Percentiles rank a stretch among this genome's conserved stretches.
phyloP scores from a whole-genome alignment of 2,797 vertebrate species.

The Sebastes wilsoni region DNA sequence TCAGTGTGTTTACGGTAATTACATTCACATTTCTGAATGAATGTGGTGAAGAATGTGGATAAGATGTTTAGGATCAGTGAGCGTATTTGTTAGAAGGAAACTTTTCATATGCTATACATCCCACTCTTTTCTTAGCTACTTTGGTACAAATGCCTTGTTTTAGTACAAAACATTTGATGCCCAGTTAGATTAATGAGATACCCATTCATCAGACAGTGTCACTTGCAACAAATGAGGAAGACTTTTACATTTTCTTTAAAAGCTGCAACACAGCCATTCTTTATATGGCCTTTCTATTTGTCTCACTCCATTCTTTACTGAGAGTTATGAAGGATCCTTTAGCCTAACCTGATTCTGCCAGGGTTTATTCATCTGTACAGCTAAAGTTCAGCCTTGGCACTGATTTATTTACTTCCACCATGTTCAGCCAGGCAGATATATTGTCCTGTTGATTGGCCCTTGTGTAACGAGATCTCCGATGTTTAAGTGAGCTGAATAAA shows the following conservation, averaged over 20 bases:
- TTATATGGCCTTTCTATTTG: neutral
- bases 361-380: slow-evolving; percentile 36
- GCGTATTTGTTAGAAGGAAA: neutral
- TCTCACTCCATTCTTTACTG: neutral
- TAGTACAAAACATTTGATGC: too few relatives aligned
- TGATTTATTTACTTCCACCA: slow-evolving; percentile 70
- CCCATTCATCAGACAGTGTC: neutral
- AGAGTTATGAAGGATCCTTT: slow-evolving; percentile 10
- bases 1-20: neutral
- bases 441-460: slow-evolving; percentile 7
- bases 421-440: slow-evolving; percentile 61
- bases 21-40: neutral
- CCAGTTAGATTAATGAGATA: neutral
- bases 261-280: neutral
- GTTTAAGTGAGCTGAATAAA: slow-evolving; percentile 12
- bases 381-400: slow-evolving; percentile 29
- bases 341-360: slow-evolving; percentile 69
- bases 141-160: neutral
- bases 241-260: neutral
- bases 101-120: neutral
- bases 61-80: neutral
- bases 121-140: neutral
- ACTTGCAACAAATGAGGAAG: neutral
- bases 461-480: slow-evolving; percentile 18
- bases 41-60: neutral